Base-by-base conservation (phyloP, 2,797 vertebrate genomes). In the Pipistrellus pipistrellus region DNA sequence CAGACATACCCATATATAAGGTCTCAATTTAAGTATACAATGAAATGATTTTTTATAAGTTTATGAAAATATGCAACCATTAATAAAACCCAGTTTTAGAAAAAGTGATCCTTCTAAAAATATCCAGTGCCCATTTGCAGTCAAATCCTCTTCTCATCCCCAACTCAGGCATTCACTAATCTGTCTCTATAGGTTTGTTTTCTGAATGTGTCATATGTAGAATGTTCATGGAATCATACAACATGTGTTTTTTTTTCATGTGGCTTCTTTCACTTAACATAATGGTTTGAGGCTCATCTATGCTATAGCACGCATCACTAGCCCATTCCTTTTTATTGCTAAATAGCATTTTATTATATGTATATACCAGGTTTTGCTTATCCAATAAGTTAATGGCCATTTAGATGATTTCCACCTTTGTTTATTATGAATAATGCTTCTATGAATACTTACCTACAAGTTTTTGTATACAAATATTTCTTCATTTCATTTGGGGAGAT, bases 81-180 rank as follows among this genome's bases (percentile, higher is more conserved):
- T 77, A 84, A 41, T 21, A 53, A 89, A 93, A 90, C 46, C 1
- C 5, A 80, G 48, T 75, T 75, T 87, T 51, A 82, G 8, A 76
- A 82, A 30, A 71, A 53, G 59, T 71, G 32, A 76, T 77, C 57
- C 8, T 27, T 69, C 44, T 83, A 53, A 71, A 91, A 64, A 35
- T 10, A 62, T 64, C 38, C 10, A 9, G 20, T 48, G 0, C 44
- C 4, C 41, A 62, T 57, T 66, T 53, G 38, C 10, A 48, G 20
- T 25, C 30, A n/a, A 9, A 4, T 12, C 1, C 0, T 27, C 44
- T 41, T 62, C 7, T 20, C 46, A n/a, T 14, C 9, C 9, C 3
- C 38, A 59, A 2, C 6, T 27, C 64, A 85, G 17, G 35, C 27
- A 78, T 53, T 18, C 46, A 7, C 15, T 76, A 12, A 38, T 57